phyloP scores from a whole-genome alignment of 2,888 invertebrate genomes.

The Drosophila parthenogenetica region DNA sequence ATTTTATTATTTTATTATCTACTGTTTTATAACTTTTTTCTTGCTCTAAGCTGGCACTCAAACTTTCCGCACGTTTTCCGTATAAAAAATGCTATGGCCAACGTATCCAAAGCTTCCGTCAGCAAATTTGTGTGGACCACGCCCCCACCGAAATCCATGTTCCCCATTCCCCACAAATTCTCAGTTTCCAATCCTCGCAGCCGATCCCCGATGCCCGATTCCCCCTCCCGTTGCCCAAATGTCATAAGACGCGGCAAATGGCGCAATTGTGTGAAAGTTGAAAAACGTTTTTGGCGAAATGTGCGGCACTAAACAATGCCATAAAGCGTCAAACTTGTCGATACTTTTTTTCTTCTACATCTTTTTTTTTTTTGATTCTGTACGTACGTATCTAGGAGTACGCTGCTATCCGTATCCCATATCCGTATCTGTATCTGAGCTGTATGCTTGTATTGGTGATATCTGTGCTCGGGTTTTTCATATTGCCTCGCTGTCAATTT shows the following conservation, averaged over 20 bases:
- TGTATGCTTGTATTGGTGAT: slow-evolving; percentile 28
- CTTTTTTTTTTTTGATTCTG: not conserved
- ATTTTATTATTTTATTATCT: slow-evolving; percentile 80
- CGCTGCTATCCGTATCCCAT: slow-evolving; percentile 21
- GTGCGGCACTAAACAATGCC: slow-evolving; percentile 81
- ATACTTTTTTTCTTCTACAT: slow-evolving; percentile 59
- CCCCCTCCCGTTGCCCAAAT: slow-evolving; percentile 2
- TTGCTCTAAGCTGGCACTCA: slow-evolving; percentile 76
- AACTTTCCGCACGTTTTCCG: slow-evolving; percentile 81
- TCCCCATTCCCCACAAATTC: slow-evolving; percentile 4
- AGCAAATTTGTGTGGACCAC: slow-evolving; percentile 72
- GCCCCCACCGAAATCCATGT: slow-evolving; percentile 15
- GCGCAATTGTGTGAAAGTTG: slow-evolving; percentile 82
- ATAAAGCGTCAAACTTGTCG: slow-evolving; percentile 82
- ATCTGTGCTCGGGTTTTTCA: slow-evolving; percentile 41
- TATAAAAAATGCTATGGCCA: slow-evolving; percentile 74
- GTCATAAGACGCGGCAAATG: slow-evolving; percentile 75
- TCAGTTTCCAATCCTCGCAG: no score
- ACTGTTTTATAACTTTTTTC: slow-evolving; percentile 75
- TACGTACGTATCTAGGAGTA: slow-evolving; percentile 33
- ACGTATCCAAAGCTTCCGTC: slow-evolving; percentile 73
- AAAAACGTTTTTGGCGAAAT: slow-evolving; percentile 81
- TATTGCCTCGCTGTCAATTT: slow-evolving; percentile 47
- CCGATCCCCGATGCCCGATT: not conserved
- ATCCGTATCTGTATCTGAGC: slow-evolving; percentile 40